Conservation (phyloP, 2,888 invertebrate genomes). For the Sepioteuthis lessoniana region DNA sequence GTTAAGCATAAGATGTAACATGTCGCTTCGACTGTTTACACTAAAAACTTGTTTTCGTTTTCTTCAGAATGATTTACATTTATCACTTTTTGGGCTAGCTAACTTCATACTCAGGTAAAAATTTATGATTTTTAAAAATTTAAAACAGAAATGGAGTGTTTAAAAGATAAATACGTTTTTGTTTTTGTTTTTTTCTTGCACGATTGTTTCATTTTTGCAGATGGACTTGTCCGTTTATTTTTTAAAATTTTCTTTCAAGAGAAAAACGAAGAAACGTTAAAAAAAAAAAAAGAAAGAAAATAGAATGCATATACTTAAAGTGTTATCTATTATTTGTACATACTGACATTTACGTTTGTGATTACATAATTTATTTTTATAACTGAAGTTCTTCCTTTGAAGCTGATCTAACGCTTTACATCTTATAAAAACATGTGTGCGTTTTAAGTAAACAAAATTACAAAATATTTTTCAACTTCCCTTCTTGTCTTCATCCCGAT, state of each 20-base stretch:
- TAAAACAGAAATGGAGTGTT: background rate
- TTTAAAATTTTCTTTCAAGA: too few species aligned
- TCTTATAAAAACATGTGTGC: background rate
- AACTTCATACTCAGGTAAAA: background rate
- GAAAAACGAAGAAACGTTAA: too few species aligned
- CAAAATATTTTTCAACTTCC: background rate
- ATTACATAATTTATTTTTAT: too few species aligned
- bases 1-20: background rate
- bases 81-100: background rate
- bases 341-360: too few species aligned
- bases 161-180: background rate
- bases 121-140: background rate
- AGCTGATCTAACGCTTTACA: too few species aligned
- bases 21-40: background rate
- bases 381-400: too few species aligned
- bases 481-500: background rate
- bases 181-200: background rate
- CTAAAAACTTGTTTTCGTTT: background rate
- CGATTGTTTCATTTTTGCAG: background rate
- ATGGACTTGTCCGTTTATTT: background rate
- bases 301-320: too few species aligned
- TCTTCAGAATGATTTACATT: background rate
- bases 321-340: too few species aligned
- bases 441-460: background rate
- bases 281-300: too few species aligned